Evolutionary conservation across 2,113 vertebrate species (phyloP), one percentile per base, ranked within the genome.

Genomic region (Sapajus apella): DNA sequence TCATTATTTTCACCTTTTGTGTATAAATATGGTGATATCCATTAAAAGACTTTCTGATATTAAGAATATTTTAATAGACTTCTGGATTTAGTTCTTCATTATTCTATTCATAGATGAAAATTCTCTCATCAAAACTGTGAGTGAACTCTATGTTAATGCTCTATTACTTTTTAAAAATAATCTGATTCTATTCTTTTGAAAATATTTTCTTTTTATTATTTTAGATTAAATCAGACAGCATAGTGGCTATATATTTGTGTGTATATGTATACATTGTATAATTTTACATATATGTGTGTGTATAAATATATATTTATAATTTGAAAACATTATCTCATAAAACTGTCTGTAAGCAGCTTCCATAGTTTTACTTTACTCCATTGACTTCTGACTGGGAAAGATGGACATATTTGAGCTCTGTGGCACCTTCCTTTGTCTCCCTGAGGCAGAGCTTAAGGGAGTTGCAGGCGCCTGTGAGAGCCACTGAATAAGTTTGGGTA

Each of bases 361-460:
- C 21, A 30, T 95, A 87, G 87, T 94, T 73, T 95, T 89, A 93
- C 91, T 93, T 93, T 32, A 86, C 40, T 32, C 43, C 66, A 86
- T 82, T 96, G 87, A 94, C 87, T 94, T 82, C 87, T 77, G 45
- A 87, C 81, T 97, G 18, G 20, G 7, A 43, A 80, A 97, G 93
- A 97, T 1, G 97, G 97, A 95, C 83, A 94, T 40, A 86, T 80
- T 21, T 82, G 75, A 73, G 40, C 35, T 94, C 64, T 70, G 21
- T 91, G 30, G 43, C 58, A 95, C 23, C 37, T 97, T 93, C 47
- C 68, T 96, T 43, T 25, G 64, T 94, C 5, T 68, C 97, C 79
- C 9, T 50, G 61, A 95, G 96, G 96, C 95, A 97, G 52, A 95
- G 91, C 97, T 97, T 70, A 88, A 97, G 97, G 97, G 93, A 94